These are phyloP conservation scores for Nautilus pompilius DNA, from an alignment of 1,140 invertebrate genomes.

Conservation along the genomic window DNA sequence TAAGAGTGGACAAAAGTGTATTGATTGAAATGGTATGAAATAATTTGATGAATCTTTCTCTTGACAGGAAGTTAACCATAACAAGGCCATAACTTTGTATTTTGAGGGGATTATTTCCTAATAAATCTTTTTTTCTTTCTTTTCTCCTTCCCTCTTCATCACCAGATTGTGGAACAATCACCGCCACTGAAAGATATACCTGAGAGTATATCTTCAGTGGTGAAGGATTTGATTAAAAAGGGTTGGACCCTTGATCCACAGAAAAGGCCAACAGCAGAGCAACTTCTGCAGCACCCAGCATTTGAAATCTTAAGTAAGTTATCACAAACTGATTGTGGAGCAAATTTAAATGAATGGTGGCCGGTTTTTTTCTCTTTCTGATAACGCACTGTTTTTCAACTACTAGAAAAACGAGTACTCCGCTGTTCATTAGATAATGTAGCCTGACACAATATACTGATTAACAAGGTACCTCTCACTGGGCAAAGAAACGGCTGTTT, in stretches of 20 bases:
- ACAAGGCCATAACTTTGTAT: background rate
- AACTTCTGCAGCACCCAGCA: slow-evolving; percentile 29
- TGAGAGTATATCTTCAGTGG: slow-evolving; percentile 17
- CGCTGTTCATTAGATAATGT: too few species aligned
- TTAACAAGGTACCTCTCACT: too few species aligned
- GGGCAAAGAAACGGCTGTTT: too few species aligned
- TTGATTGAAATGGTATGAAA: background rate
- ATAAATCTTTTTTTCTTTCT: background rate
- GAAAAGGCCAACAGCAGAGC: slow-evolving; percentile 24
- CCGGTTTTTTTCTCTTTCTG: too few species aligned
- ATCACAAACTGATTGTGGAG: too few species aligned
- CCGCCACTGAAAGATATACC: slow-evolving; percentile 44
- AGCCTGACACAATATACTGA: too few species aligned
- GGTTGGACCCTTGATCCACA: slow-evolving; percentile 26
- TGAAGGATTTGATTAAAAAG: slow-evolving; percentile 25
- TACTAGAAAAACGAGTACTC: too few species aligned
- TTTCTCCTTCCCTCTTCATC: too few species aligned
- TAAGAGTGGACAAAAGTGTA: background rate
- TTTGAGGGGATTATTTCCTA: background rate
- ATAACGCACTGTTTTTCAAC: too few species aligned
- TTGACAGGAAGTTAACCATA: background rate
- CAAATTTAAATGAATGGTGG: too few species aligned
- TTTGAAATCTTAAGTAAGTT: slow-evolving; percentile 32
- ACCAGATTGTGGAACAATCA: slow-evolving; percentile 37
- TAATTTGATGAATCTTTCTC: background rate